A percentile compares a stretch with the other conserved stretches of the same genome.
These are phyloP conservation scores for Columbina picui DNA, from an alignment of 2,113 vertebrate species.

Conservation along the genomic window DNA sequence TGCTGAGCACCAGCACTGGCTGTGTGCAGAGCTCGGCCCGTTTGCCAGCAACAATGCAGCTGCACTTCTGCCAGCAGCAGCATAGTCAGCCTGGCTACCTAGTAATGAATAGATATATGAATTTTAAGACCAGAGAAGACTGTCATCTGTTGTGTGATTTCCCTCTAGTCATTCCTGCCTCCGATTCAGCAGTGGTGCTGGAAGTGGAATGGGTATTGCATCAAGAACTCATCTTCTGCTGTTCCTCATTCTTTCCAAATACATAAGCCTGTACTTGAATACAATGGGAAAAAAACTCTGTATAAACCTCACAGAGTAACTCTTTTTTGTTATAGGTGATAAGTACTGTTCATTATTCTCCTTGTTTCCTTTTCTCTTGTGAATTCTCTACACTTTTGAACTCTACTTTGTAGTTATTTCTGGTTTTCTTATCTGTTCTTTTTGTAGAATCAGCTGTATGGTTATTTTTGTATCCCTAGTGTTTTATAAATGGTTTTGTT, in stretches of 20 bases:
- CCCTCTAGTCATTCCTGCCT: not conserved
- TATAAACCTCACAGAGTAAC: not conserved
- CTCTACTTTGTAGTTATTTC: not conserved
- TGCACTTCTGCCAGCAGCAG: not conserved
- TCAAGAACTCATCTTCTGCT: not conserved
- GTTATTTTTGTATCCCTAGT: not conserved
- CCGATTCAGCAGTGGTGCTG: not conserved
- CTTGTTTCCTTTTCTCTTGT: not conserved
- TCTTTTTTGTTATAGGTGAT: not conserved
- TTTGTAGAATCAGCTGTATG: not conserved
- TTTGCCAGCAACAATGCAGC: not conserved
- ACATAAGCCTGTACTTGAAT: not conserved
- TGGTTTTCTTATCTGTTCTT: not conserved
- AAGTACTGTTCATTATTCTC: not conserved
- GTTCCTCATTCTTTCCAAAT: not conserved
- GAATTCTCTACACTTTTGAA: not conserved
- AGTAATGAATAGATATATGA: constrained; percentile 12
- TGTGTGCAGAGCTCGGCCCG: not conserved
- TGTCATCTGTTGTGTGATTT: not conserved
- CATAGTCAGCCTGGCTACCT: not conserved
- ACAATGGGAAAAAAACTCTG: not conserved
- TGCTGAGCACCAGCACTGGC: not conserved
- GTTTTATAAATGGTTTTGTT: not conserved
- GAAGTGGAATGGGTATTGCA: not conserved
- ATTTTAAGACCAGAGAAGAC: not conserved